Conservation (phyloP, 2,888 invertebrate genomes). For the Tigriopus californicus region DNA sequence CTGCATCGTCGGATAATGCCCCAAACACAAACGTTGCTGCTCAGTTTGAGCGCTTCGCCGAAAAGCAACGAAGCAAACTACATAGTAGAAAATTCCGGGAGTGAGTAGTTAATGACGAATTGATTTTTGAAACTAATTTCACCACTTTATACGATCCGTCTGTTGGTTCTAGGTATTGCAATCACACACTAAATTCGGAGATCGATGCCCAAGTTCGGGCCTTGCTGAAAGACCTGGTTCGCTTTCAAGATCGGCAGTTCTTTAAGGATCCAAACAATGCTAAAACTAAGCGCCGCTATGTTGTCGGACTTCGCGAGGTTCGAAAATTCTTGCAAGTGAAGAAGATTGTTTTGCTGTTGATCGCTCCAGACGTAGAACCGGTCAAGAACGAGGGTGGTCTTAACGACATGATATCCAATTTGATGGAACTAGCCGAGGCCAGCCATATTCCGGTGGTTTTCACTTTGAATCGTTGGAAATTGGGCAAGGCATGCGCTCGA, state of each 20-base stretch:
- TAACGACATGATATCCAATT: conserved; percentile 34
- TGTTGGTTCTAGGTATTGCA: conserved; percentile 33
- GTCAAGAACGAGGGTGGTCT: conserved; percentile 35
- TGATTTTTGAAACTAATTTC: too few relatives aligned
- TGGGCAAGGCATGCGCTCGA: conserved; percentile 38
- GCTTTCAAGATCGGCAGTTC: conserved; percentile 41
- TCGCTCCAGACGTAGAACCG: conserved; percentile 43
- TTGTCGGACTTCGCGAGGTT: conserved; percentile 42
- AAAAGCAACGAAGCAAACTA: too few relatives aligned
- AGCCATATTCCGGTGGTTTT: conserved; percentile 37
- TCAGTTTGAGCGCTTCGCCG: not conserved
- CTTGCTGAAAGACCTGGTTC: conserved; percentile 36
- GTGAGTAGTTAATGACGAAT: conserved; percentile 23
- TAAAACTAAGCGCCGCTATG: conserved; percentile 32
- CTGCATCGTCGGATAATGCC: not conserved
- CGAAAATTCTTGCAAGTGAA: conserved; percentile 37
- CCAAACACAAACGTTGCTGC: not conserved
- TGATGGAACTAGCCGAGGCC: conserved; percentile 25
- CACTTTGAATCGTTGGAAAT: conserved; percentile 35
- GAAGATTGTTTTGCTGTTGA: conserved; percentile 39
- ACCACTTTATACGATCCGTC: not conserved
- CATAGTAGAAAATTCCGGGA: conserved; percentile 27
- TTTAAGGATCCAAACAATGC: conserved; percentile 40
- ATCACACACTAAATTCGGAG: conserved; percentile 37
- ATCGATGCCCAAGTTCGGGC: conserved; percentile 33